Conservation (phyloP, 2,113 vertebrate species). For the Macaca mulatta region DNA sequence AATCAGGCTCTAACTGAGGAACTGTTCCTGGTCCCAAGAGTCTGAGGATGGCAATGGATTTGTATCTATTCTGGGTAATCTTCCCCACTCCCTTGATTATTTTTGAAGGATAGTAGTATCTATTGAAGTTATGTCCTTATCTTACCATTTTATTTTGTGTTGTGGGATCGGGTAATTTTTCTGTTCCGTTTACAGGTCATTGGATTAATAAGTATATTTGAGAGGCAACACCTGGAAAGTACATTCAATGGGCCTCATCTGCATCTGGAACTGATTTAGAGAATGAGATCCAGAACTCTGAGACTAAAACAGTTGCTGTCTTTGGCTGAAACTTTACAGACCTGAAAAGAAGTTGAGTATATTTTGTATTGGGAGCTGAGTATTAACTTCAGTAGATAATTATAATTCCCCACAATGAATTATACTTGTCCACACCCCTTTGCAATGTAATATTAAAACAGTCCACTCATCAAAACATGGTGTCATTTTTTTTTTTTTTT, state of each 20-base stretch:
- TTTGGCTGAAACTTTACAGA: neutral
- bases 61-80: no score
- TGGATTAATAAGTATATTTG: neutral
- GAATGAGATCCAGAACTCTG: neutral
- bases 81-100: neutral
- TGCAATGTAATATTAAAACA: neutral
- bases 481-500: no score
- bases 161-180: neutral
- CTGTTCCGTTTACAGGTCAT: neutral
- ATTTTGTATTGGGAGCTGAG: neutral
- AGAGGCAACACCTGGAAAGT: neutral
- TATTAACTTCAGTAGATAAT: neutral
- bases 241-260: neutral
- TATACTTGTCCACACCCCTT: neutral
- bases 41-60: no score
- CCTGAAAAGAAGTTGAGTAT: neutral
- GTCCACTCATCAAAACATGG: neutral
- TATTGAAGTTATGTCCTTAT: accelerated
- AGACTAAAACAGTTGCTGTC: neutral
- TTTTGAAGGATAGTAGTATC: neutral
- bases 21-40: neutral
- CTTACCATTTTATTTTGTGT: neutral
- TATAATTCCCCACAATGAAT: neutral
- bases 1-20: neutral
- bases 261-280: neutral